Conservation (phyloP, 1,140 invertebrate genomes). For the Drosophila erecta region DNA sequence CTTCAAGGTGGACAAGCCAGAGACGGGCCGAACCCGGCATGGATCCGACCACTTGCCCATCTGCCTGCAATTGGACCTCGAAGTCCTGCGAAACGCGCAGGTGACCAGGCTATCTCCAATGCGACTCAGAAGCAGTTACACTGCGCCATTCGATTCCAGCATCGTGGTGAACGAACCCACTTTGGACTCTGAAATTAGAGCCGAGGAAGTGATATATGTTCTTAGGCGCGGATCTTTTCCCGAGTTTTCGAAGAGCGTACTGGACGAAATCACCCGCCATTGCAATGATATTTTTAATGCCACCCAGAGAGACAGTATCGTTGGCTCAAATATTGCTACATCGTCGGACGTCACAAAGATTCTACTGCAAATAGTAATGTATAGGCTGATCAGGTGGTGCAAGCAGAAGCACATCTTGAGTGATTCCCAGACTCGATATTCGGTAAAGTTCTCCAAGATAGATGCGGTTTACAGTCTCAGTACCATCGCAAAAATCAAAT, state of each 20-base stretch:
- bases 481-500: neutral
- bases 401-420: neutral
- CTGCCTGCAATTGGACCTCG: conserved; percentile 3
- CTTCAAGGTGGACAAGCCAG: conserved; percentile 15
- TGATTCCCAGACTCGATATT: neutral
- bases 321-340: neutral
- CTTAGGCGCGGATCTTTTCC: neutral
- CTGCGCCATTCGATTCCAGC: neutral
- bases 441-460: neutral
- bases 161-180: neutral
- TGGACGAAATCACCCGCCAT: neutral
- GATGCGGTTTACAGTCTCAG: conserved; percentile 11
- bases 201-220: neutral
- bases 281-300: conserved; percentile 2
- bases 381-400: conserved; percentile 12
- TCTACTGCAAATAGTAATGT: neutral
- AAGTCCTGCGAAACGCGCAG: neutral
- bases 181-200: neutral
- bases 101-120: neutral
- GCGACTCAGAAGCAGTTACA: neutral
- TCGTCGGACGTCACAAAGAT: neutral
- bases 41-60: conserved; percentile 34
- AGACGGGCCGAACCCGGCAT: neutral
- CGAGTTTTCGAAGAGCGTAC: neutral
- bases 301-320: neutral